Base-by-base conservation (phyloP, 2,888 invertebrate genomes). In the Diaphora mendica region DNA sequence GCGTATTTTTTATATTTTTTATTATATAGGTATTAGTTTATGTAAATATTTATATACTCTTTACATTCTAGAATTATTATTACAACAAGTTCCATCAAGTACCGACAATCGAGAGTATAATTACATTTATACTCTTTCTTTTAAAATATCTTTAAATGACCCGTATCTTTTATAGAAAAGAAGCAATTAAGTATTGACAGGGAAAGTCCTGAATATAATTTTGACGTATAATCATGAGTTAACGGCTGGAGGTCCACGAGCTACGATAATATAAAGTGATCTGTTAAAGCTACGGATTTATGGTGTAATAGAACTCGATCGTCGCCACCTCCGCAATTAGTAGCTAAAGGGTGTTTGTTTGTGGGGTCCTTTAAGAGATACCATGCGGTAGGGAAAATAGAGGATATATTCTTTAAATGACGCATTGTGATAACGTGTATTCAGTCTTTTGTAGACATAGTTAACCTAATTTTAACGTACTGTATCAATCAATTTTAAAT, bases 261-360 rank as follows among this genome's bases (percentile, higher is more conserved):
- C 82, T 77, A 75, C 76, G 79, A 80, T 79, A 62, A 62, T 71
- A 75, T 73, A 72, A 68, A 72, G 79, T 82, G 83, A 83, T 84
- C 78, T 76, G 77, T 75, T 81, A 86, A 87, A 89, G 86, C 87
- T 82, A 81, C 71, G 83, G 86, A 89, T 89, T 91, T 90, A 91
- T 86, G 86, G 82, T 77, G 88, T 86, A 90, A 91, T 90, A 90
- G 91, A 90, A 87, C 70, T 83, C 84, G 85, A 85, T 87, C 86
- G 87, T 87, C 87, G 87, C 89, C 91, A 89, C 92, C 92, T 91
- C 91, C 84, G 89, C 93, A 94, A 94, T 94, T 94, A 94, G 93
- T 90, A 85, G 90, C 91, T 86, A 91, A 92, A 92, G 94, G 93
- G 90, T 93, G 92, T 91, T 92, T 92, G 89, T 91, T 91, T 89